Percentiles rank a stretch among this genome's conserved stretches.
phyloP scores from a whole-genome alignment of 2,888 invertebrate species.

The Catocala sponsa region DNA sequence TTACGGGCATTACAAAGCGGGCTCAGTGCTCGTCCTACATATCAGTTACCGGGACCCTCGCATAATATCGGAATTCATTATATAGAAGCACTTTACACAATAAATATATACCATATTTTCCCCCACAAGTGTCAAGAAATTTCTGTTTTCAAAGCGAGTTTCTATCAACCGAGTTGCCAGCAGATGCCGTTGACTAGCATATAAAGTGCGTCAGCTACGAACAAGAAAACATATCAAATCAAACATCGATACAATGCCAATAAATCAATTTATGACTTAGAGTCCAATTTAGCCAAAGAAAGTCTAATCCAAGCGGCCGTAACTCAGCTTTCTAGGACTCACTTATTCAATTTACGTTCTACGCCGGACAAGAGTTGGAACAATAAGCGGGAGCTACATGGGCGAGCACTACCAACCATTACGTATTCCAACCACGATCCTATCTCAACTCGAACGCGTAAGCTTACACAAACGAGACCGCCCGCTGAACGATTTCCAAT shows the following conservation, averaged over 20 bases:
- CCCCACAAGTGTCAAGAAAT: not conserved
- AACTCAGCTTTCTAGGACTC: slow-evolving; percentile 66
- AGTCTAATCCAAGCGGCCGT: slow-evolving; percentile 54
- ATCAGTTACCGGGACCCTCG: slow-evolving; percentile 55
- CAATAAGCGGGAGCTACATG: slow-evolving; percentile 79
- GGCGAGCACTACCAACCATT: slow-evolving; percentile 84
- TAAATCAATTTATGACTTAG: slow-evolving; percentile 67
- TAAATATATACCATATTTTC: too few relatives aligned
- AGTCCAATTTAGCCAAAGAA: slow-evolving; percentile 65
- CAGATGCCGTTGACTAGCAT: slow-evolving; percentile 23
- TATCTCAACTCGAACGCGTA: slow-evolving; percentile 60
- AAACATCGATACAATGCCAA: slow-evolving; percentile 46
- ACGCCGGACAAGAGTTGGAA: slow-evolving; percentile 63
- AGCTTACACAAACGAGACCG: slow-evolving; percentile 36
- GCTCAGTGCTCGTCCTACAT: slow-evolving; percentile 37
- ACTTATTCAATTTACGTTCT: slow-evolving; percentile 78
- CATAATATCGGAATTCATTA: slow-evolving; percentile 56
- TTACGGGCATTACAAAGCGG: slow-evolving; percentile 57
- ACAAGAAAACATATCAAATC: slow-evolving; percentile 48
- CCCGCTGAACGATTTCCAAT: slow-evolving; percentile 36
- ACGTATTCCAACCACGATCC: slow-evolving; percentile 81
- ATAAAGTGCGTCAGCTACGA: slow-evolving; percentile 36
- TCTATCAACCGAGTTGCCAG: slow-evolving; percentile 5
- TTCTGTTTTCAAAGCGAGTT: not conserved
- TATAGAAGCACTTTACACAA: not conserved